Conservation (phyloP, 2,797 vertebrate genomes). For the Synaphobranchus kaupii region DNA sequence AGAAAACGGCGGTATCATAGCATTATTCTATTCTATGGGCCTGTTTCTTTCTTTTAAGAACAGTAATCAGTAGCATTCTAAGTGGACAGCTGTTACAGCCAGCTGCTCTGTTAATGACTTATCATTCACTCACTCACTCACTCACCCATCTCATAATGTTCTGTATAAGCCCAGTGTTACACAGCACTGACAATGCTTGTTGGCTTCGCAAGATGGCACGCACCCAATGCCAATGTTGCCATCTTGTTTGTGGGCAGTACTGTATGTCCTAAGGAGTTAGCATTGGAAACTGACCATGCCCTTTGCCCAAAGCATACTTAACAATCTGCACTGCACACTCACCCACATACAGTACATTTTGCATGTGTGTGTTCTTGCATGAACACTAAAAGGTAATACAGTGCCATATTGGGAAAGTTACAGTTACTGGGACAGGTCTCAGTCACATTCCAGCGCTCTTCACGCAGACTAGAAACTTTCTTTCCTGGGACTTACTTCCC, state of each 20-base stretch:
- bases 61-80: not conserved
- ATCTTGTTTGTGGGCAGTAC: constrained; percentile 1
- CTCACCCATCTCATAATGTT: not conserved
- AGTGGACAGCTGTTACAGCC: constrained; percentile 24
- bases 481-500: not conserved
- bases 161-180: constrained; percentile 8
- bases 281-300: not conserved
- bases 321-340: not conserved
- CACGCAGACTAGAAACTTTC: not conserved
- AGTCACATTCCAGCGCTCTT: not conserved
- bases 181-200: constrained; percentile 15
- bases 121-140: not conserved
- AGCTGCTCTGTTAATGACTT: constrained; percentile 1
- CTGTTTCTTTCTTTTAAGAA: not conserved
- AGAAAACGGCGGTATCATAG: not conserved
- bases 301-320: not conserved
- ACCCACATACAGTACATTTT: not conserved
- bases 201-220: not conserved
- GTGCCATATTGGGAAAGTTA: not conserved
- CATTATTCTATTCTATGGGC: not conserved
- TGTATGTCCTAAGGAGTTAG: not conserved
- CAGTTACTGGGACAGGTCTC: not conserved
- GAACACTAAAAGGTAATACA: not conserved
- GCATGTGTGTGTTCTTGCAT: not conserved
- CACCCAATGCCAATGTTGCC: not conserved